Percentiles rank a stretch among this genome's conserved stretches.
phyloP scores from a whole-genome alignment of 37 sponge, comb jelly and placozoan genomes.

The Cliona cf. orientalis region DNA sequence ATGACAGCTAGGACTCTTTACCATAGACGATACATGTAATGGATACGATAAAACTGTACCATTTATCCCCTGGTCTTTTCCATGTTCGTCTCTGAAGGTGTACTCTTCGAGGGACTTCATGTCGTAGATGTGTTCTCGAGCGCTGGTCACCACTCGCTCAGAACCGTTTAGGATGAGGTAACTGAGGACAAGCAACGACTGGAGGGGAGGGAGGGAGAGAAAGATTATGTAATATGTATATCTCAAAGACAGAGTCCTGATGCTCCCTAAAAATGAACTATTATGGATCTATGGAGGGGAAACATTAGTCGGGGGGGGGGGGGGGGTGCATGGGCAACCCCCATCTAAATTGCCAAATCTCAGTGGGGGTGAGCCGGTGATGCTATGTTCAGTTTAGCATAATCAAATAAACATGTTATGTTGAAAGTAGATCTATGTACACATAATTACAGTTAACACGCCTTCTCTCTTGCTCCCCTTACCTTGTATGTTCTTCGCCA shows the following conservation, averaged over 20 bases:
- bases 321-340: background rate
- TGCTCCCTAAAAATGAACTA: too few relatives aligned
- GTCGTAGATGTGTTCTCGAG: slow-evolving; percentile 97
- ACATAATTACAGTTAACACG: slow-evolving; percentile 14
- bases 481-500: slow-evolving; percentile 99
- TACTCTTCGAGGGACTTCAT: slow-evolving; percentile 93
- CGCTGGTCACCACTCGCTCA: slow-evolving; percentile 96
- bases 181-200: slow-evolving; percentile 85
- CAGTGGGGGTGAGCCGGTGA: too few relatives aligned
- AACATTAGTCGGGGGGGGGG: background rate
- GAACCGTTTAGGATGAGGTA: slow-evolving; percentile 95
- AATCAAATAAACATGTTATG: too few relatives aligned
- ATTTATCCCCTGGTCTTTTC: slow-evolving; percentile 99
- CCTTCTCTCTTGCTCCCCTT: slow-evolving; percentile 97
- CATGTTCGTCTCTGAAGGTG: slow-evolving; percentile 85
- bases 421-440: background rate
- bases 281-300: too few relatives aligned
- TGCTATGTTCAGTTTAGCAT: too few relatives aligned
- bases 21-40: too few relatives aligned
- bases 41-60: too few relatives aligned
- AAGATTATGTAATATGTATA: background rate
- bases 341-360: too few relatives aligned
- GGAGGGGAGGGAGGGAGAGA: background rate
- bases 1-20: too few relatives aligned
- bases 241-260: too few relatives aligned